Conservation (phyloP, 2,888 invertebrate species). For the Bruchidius siliquastri region DNA sequence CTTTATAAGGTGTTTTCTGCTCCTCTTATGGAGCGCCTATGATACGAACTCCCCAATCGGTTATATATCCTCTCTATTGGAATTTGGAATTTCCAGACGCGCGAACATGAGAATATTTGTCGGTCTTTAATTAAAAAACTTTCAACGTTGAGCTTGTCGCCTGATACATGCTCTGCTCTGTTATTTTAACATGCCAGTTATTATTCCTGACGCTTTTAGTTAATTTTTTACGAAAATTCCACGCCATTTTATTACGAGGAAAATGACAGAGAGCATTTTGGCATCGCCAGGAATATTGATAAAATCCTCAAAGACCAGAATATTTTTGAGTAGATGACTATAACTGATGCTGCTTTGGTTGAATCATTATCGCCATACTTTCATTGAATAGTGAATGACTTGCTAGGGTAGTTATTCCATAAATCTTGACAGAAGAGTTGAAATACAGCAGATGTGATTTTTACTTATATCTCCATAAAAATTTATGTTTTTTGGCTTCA, state of each 20-base stretch:
- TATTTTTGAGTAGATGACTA: too few species aligned
- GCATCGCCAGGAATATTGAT: too few species aligned
- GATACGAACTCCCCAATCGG: not conserved
- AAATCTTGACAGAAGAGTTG: too few species aligned
- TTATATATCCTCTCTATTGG: conserved; percentile 14
- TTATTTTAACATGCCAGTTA: not conserved
- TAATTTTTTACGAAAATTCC: not conserved
- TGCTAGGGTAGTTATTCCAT: too few species aligned
- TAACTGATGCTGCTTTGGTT: too few species aligned
- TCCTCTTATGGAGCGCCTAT: not conserved
- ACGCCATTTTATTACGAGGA: not conserved
- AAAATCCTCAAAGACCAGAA: too few species aligned
- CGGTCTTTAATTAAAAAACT: conserved; percentile 12
- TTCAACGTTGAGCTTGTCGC: not conserved
- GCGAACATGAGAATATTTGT: conserved; percentile 5
- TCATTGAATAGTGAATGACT: too few species aligned
- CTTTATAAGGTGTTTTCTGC: not conserved
- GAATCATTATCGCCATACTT: too few species aligned
- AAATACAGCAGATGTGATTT: too few species aligned
- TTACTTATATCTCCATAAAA: too few species aligned
- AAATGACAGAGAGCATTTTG: not conserved
- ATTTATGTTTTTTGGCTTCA: too few species aligned
- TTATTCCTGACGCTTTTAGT: not conserved
- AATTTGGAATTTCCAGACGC: conserved; percentile 6
- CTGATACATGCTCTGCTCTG: not conserved